Conservation (phyloP, 2,888 invertebrate genomes). For the Callosobruchus maculatus region DNA sequence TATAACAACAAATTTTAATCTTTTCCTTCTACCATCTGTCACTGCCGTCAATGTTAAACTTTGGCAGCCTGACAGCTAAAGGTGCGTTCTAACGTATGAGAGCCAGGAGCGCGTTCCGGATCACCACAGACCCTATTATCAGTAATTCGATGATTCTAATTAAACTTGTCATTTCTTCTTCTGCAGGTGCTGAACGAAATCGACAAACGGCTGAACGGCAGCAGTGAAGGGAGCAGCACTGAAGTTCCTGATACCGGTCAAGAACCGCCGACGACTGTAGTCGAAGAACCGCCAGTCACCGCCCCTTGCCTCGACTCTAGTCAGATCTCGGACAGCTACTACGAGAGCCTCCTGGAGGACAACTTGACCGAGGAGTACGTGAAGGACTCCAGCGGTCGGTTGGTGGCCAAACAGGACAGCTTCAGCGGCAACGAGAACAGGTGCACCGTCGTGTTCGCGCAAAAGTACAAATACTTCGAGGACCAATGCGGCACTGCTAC, state of each 20-base stretch:
- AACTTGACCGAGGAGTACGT: conserved; percentile 41
- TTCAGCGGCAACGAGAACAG: conserved; percentile 30
- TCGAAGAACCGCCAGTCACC: conserved; percentile 10
- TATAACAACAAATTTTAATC: too few species aligned
- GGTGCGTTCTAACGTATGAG: too few species aligned
- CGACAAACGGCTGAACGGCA: not conserved
- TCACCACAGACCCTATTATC: too few species aligned
- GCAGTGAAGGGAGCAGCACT: not conserved
- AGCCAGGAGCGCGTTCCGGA: too few species aligned
- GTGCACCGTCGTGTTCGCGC: conserved; percentile 3
- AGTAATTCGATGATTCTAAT: too few species aligned
- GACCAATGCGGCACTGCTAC: not conserved
- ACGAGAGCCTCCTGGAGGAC: conserved; percentile 44
- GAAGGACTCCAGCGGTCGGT: conserved; percentile 34
- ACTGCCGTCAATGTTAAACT: too few species aligned
- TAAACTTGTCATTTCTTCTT: too few species aligned
- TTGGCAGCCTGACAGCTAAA: too few species aligned
- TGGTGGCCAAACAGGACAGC: conserved; percentile 37
- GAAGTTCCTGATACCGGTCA: conserved; percentile 1
- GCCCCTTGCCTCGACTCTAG: conserved; percentile 32
- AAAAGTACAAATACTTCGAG: conserved; percentile 12
- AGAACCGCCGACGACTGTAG: conserved; percentile 13
- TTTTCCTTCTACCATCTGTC: too few species aligned
- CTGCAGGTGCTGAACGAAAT: not conserved
- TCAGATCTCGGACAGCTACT: conserved; percentile 44